A percentile compares a stretch with the other conserved stretches of the same genome.
Conservation (phyloP, 2,113 vertebrate species). For the Alouatta palliata region DNA sequence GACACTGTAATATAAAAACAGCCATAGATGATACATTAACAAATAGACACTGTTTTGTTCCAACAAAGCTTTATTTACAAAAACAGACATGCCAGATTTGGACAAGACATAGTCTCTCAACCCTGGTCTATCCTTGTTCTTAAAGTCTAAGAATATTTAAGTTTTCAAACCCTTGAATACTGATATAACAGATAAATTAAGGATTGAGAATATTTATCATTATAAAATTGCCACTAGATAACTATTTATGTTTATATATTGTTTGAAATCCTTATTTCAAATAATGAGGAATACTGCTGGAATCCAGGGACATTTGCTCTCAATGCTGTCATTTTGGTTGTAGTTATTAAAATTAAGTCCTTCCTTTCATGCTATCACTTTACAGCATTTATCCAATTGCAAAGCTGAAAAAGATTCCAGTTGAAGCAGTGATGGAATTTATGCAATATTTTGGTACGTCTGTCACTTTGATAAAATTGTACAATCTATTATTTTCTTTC, state of each 20-base stretch:
- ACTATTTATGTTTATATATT: neutral
- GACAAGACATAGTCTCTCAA: neutral
- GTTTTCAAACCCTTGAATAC: neutral
- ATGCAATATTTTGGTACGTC: neutral
- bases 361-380: neutral
- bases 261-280: neutral
- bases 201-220: neutral
- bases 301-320: neutral
- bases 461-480: slow-evolving; percentile 15
- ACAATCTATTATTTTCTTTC: slow-evolving; percentile 22
- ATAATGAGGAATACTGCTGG: neutral
- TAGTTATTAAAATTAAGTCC: slow-evolving; percentile 46
- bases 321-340: neutral
- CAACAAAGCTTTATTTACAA: neutral
- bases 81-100: neutral
- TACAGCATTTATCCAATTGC: neutral
- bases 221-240: neutral
- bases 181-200: slow-evolving; percentile 32
- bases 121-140: neutral
- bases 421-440: slow-evolving; percentile 26
- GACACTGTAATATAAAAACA: neutral
- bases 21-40: neutral
- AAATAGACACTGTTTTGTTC: neutral
- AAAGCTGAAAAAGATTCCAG: slow-evolving; percentile 19
- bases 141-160: neutral